Conservation (phyloP, 2,113 vertebrate species). For the Toxotes chatareus region DNA sequence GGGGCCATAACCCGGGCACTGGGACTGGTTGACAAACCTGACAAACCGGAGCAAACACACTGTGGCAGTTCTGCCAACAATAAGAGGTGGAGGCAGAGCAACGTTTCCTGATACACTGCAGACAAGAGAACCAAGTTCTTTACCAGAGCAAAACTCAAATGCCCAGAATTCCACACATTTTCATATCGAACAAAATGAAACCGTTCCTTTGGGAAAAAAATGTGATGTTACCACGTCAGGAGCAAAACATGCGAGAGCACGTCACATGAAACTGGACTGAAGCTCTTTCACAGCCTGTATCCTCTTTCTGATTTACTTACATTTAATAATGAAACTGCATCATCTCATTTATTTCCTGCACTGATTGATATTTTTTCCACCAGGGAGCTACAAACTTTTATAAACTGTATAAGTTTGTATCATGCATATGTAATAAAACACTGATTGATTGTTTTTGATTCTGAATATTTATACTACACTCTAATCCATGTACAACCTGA, state of each 20-base stretch:
- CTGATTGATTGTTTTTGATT: no score
- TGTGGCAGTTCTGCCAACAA: background rate
- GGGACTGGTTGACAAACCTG: background rate
- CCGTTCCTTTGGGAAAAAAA: background rate
- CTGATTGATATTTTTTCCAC: background rate
- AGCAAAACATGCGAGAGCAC: background rate
- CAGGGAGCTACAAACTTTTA: background rate
- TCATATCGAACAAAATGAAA: constrained; percentile 17
- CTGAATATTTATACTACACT: no score
- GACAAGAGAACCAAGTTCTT: background rate
- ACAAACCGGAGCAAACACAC: background rate
- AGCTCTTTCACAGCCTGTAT: no score
- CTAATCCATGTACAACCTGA: background rate
- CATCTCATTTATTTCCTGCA: background rate
- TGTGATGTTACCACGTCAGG: background rate
- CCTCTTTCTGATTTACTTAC: background rate
- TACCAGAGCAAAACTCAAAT: background rate
- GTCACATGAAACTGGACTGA: background rate
- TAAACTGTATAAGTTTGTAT: background rate
- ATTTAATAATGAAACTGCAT: background rate
- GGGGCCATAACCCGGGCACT: background rate
- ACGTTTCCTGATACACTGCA: background rate
- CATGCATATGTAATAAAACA: background rate
- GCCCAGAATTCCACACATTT: constrained; percentile 1
- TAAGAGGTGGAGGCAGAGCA: constrained; percentile 4